Base-by-base conservation (phyloP, 2,888 invertebrate species). In the Lasioglossum calceatum region DNA sequence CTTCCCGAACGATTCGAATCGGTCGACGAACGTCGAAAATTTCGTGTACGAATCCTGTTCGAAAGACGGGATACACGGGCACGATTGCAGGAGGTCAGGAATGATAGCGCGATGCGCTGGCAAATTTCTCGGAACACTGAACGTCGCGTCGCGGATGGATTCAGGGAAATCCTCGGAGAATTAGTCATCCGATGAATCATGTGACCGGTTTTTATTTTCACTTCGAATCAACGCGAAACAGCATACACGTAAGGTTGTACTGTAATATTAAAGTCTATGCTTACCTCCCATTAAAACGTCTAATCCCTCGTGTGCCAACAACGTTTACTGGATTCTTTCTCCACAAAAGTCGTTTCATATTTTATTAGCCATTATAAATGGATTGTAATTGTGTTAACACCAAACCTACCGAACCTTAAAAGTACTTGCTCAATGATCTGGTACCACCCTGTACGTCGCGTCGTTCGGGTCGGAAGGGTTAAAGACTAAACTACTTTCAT, bases 91-190 rank as follows among this genome's bases (percentile, higher is more conserved):
- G 76, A 78, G 77, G 87, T 81, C 83, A 73, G 23, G 75, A 76
- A 78, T 72, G 87, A 87, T 81, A 87, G 67, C 79, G 75, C 72
- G 83, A 88, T 83, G 85, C 80, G 77, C 75, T 75, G 83, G 83
- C 81, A 78, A 88, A 83, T 70, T 88, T 88, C 88, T 77, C 79
- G 79, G 88, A 88, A 88, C 54, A 70, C 61, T 61, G 64, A 85
- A 73, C 77, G 64, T 74, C 77, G 79, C 77, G 64, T 74, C 77
- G 79, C 61, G 58, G 81, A 83, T 70, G 88, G 73, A 67, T 87
- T 84, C 87, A 79, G 82, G 89, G 86, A 80, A 86, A 84, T 86
- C 82, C 64, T 78, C 73, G 70, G 58, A 42, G 77, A 76, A 76
- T 88, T 88, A 88, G 82, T 89, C 90, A 88, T 74, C 54, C 64